Evolutionary conservation across 2,113 vertebrate genomes (phyloP), one percentile per base, ranked within the genome.

Genomic region (Esox niger): DNA sequence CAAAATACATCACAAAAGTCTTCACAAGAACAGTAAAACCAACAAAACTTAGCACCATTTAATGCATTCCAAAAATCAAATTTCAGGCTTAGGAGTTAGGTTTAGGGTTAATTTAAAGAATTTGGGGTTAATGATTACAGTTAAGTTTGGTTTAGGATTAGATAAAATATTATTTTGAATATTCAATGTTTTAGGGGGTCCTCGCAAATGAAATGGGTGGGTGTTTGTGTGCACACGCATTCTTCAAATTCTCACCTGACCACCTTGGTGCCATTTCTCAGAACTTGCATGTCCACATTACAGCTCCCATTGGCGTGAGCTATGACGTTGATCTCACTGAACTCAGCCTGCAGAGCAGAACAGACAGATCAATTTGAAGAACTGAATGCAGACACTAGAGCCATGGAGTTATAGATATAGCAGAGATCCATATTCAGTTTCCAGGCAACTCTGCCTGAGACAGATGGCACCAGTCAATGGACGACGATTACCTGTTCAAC

Each of bases 271-370:
- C 95, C 94, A 43, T 95, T 94, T 68, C 95, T 90, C 63, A 98
- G 87, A 7, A 95, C 86, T 80, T 97, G 96, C 90, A 99, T 91
- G 75, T 99, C 96, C 69, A 98, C 93, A 0, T 91, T 95, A 1
- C 96, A 98, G 79, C 92, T 93, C 46, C 96, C 95, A 54, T 95
- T 95, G 30, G 96, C 94, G 13, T 98, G 93, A 59, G 97, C 91
- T 81, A 98, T 84, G 49, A 99, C 92, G 84, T 96, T 99, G 79
- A 99, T 87, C 82, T 99, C 97, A 31, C 95, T 96, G 90, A 99
- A 99, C 75, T 98, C 95, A 1, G 95, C 97, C 97, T 99, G 25
- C 0, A 77, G 80, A 10, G 15, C 13, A 59, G 57, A 20, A 80
- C 29, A 64, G 20, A n/a, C 57, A 59, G 25, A 20, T 59, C 29